Evolutionary conservation across 1,140 invertebrate species (phyloP), one percentile per base, ranked within the genome.

Genomic region (Drosophila repletoides): DNA sequence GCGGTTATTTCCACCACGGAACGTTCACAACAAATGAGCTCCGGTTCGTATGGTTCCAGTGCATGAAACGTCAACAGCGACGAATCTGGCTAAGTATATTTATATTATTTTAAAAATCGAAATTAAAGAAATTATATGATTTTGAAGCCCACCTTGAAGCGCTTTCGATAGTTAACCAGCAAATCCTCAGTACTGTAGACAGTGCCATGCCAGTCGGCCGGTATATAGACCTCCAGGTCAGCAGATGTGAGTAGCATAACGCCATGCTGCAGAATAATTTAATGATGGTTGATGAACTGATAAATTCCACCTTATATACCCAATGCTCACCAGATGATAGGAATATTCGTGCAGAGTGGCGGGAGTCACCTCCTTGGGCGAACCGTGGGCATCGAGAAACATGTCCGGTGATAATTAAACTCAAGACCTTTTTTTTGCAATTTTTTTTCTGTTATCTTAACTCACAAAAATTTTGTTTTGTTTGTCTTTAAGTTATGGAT

Each of bases 181-280:
- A 81, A 0, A 0, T 65, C 60, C 7, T 69, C 73, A 3, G 77
- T 76, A 36, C 77, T 77, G 21, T 81, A 81, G 26, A 81, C 46
- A 0, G 77, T 81, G 29, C 77, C 77, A 15, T 83, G 77, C 77
- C 77, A 81, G 4, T 43, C 26, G 0, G 77, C 63, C 0, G 77
- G 77, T 6, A 81, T 28, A 15, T 33, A 77, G 0, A 59, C 24
- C 48, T 77, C 73, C 1, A 15, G 2, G 0, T 81, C 77, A 3
- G 79, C 46, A 28, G 77, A 81, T 28, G 77, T 81, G 14, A 81
- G 31, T 15, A 81, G 43, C 60, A 63, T 81, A 0, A 63, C 64
- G 6, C 41, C 73, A 10, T 81, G 73, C 79, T 72, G 40, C 0
- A 22, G 2, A 14, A 3, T n/a, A 12, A 3, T 6, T 14, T 29